Evolutionary conservation across 2,888 invertebrate species (phyloP).

Genomic region (Biston stratarius): DNA sequence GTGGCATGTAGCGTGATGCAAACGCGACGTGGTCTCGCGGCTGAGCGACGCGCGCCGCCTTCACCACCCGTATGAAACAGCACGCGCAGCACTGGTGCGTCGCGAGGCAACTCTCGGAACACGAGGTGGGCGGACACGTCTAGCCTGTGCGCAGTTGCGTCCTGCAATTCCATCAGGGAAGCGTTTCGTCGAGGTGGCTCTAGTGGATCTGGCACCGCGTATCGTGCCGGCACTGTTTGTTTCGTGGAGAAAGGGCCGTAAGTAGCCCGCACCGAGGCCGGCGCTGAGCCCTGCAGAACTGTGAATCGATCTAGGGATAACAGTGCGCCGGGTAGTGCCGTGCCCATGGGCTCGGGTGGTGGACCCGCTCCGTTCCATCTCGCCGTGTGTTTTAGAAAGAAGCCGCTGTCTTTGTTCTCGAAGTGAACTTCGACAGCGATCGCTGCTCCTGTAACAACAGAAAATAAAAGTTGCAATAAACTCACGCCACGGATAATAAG

Average conservation of each 20-base stretch:
- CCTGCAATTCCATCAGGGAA: constrained; percentile 86
- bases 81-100: constrained; percentile 96
- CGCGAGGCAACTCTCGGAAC: constrained; percentile 93
- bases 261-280: constrained; percentile 95
- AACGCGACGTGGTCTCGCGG: constrained; percentile 90
- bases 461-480: constrained; percentile 57
- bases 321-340: constrained; percentile 88
- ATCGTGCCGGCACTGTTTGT: constrained; percentile 96
- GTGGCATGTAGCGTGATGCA: constrained; percentile 93
- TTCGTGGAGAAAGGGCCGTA: constrained; percentile 98
- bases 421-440: constrained; percentile 95
- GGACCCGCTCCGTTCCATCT: constrained; percentile 88
- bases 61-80: constrained; percentile 96
- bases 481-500: constrained; percentile 49
- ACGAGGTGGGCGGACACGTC: constrained; percentile 98
- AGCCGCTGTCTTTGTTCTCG: constrained; percentile 96
- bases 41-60: constrained; percentile 91
- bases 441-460: constrained; percentile 88
- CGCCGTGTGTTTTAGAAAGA: constrained; percentile 94
- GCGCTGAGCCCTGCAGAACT: constrained; percentile 95
- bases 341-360: constrained; percentile 77
- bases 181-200: constrained; percentile 88
- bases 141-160: constrained; percentile 90
- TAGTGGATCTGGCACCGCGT: constrained; percentile 94
- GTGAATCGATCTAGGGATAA: constrained; percentile 95